These are phyloP conservation scores for Archegozetes longisetosus DNA, from an alignment of 1,140 invertebrate genomes.

Conservation along the genomic window DNA sequence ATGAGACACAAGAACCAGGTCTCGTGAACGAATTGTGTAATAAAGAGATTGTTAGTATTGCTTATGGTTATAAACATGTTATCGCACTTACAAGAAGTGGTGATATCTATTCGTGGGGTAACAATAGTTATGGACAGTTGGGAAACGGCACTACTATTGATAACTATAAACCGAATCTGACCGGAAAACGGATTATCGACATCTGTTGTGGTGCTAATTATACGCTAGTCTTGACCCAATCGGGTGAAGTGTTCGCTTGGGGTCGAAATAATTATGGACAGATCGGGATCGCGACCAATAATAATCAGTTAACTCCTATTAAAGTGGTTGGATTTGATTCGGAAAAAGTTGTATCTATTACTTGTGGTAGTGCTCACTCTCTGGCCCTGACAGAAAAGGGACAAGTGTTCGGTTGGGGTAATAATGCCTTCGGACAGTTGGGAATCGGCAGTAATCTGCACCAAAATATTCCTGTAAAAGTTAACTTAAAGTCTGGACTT, in stretches of 20 bases:
- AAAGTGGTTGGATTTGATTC: conserved; percentile 1
- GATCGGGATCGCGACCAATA: conserved; percentile 33
- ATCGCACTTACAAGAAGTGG: conserved; percentile 41
- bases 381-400: conserved; percentile 44
- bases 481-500: conserved; percentile 33
- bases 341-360: conserved; percentile 43
- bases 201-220: conserved; percentile 5
- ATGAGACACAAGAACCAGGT: conserved; percentile 1
- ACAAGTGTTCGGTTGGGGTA: conserved; percentile 48
- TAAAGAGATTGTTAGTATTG: conserved; percentile 40
- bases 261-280: conserved; percentile 51
- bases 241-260: conserved; percentile 39
- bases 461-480: not conserved
- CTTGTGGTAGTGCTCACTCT: conserved; percentile 50
- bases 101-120: conserved; percentile 46
- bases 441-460: conserved; percentile 43
- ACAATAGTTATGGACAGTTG: conserved; percentile 41
- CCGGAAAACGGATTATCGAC: conserved; percentile 1
- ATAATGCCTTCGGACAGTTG: conserved; percentile 51
- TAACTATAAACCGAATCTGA: conserved; percentile 4
- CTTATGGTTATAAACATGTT: conserved; percentile 46
- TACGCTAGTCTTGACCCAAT: conserved; percentile 1
- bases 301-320: conserved; percentile 9
- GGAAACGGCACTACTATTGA: conserved; percentile 13
- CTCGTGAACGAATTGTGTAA: conserved; percentile 37